Evolutionary conservation across 2,113 vertebrate genomes (phyloP), one percentile per base, ranked within the genome.

Genomic region (Oreochromis tanganicae): DNA sequence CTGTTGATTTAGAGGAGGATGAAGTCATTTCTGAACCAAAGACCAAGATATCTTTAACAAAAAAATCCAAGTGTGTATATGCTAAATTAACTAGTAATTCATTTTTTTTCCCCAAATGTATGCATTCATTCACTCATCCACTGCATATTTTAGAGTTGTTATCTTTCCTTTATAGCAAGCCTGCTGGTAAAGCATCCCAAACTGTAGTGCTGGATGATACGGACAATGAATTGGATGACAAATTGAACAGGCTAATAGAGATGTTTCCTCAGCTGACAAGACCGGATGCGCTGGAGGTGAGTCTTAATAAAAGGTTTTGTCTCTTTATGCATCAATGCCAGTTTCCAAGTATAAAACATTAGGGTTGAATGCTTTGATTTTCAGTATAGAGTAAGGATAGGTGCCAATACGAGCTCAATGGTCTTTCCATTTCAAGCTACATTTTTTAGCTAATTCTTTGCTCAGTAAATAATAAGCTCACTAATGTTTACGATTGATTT

Each of bases 251-350:
- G 52, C 88, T 98, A 63, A 93, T 96, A 85, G 97, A 98, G 78
- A 94, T 97, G 80, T 98, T 98, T 83, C 98, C 98, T 50, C 96
- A 98, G 63, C 94, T 95, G 92, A 95, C 82, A 55, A 96, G 96
- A 85, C 84, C 27, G 50, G 95, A 98, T 54, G 87, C 98, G 10
- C 85, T 96, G 82, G 91, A 98, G 95, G 98, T 98, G 95, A 93
- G 92, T 27, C 3, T 3, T 4, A 43, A 10, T 32, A 1, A 41
- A 78, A 48, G 14, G 19, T 29, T 34, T 50, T 68, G 10, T n/a
- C 34, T 12, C 6, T 46, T 85, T 10, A 4, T 1, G 9, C 5
- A n/a, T 54, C 10, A 11, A 32, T 38, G 43, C 16, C 55, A 56
- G 4, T 84, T 56, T 32, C 7, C 29, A 43, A 3, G 9, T 32